Evolutionary conservation across 2,113 vertebrate genomes (phyloP).

Genomic region (Mesembrinibis cayennensis): DNA sequence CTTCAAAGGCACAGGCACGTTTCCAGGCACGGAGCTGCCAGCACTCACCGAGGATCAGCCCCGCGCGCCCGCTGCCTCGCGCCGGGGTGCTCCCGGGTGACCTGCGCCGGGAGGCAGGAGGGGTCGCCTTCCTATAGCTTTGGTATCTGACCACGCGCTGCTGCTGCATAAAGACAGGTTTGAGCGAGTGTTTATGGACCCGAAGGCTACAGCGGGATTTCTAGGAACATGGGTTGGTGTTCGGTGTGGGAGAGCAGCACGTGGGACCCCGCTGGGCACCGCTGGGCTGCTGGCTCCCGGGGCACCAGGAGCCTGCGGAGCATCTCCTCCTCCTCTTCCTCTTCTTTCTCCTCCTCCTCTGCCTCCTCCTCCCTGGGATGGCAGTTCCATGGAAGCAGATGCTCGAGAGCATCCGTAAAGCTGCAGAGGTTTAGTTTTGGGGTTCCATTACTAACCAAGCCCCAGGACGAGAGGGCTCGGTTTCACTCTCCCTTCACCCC

Average conservation of each 20-base stretch:
- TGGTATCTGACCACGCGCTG: accelerated
- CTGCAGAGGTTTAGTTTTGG: not conserved
- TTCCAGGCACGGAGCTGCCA: accelerated
- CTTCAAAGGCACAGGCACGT: not conserved
- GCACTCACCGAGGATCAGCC: not conserved
- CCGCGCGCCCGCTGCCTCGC: not conserved
- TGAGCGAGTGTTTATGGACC: accelerated
- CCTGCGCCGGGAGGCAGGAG: too few species aligned
- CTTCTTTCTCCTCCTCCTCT: not conserved
- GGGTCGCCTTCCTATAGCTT: accelerated
- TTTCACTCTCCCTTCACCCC: not conserved
- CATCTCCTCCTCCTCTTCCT: not conserved
- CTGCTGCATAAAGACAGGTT: accelerated
- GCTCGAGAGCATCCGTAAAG: not conserved
- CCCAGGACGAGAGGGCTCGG: not conserved
- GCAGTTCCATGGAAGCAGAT: not conserved
- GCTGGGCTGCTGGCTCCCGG: accelerated
- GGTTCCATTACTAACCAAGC: not conserved
- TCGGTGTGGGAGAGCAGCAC: accelerated
- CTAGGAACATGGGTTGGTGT: not conserved
- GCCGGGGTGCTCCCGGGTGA: not conserved
- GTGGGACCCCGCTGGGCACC: accelerated
- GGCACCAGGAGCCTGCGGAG: not conserved
- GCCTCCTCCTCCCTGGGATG: not conserved
- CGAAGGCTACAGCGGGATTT: not conserved